Conservation (phyloP, 2,888 invertebrate genomes). For the Holacanthella duospinosa region DNA sequence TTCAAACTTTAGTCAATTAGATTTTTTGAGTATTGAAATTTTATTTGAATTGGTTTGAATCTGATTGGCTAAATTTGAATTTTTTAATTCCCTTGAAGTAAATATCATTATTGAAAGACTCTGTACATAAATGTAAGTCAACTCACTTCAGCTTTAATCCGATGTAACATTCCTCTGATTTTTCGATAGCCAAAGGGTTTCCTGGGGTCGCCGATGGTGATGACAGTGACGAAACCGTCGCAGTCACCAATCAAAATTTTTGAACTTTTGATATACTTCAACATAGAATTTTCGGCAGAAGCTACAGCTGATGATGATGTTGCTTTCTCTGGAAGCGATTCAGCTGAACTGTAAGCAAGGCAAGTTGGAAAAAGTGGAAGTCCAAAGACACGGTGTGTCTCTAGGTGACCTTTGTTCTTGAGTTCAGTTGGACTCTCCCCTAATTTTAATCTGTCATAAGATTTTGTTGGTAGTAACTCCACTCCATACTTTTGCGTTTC, state of each 20-base stretch:
- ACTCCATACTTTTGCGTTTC: slow-evolving; percentile 26
- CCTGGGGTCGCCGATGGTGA: slow-evolving; percentile 19
- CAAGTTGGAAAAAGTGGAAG: slow-evolving; percentile 20
- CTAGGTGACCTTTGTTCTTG: slow-evolving; percentile 30
- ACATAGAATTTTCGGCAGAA: no score
- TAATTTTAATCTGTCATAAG: slow-evolving; percentile 20
- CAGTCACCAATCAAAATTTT: slow-evolving; percentile 29
- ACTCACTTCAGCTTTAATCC: slow-evolving; percentile 9
- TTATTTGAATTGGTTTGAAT: no score
- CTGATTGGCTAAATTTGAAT: no score
- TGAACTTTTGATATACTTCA: neutral
- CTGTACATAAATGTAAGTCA: no score
- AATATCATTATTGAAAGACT: no score
- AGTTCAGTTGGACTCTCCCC: slow-evolving; percentile 16
- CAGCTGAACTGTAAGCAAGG: slow-evolving; percentile 17
- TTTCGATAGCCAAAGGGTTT: slow-evolving; percentile 23
- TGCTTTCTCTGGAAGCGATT: no score
- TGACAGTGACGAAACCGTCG: slow-evolving; percentile 25
- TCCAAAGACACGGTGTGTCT: slow-evolving; percentile 30
- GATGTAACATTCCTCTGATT: slow-evolving; percentile 24
- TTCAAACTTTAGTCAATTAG: no score
- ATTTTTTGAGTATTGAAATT: no score
- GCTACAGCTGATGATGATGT: neutral
- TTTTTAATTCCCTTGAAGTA: no score
- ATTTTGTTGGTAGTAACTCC: slow-evolving; percentile 27